Evolutionary conservation across 1,140 invertebrate genomes (phyloP).

Genomic region (Plutomurus gul): DNA sequence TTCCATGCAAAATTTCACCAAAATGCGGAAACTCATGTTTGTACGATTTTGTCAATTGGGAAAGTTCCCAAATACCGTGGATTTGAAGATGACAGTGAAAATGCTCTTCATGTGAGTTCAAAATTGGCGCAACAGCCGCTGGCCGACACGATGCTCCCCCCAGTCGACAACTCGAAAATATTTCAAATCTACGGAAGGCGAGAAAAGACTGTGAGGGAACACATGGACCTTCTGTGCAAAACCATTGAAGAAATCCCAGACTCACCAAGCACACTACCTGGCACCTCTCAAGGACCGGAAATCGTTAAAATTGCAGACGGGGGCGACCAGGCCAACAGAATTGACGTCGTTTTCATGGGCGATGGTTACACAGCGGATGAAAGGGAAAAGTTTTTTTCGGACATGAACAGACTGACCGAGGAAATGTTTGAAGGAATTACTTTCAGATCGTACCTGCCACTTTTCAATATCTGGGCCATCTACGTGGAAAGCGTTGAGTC

Average conservation of each 20-base stretch:
- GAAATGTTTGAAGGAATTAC: not conserved
- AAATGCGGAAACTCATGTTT: not conserved
- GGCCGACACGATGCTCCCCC: not conserved
- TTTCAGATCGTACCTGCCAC: too few relatives aligned
- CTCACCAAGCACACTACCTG: not conserved
- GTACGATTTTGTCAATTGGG: not conserved
- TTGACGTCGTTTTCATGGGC: constrained; percentile 53
- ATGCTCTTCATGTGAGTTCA: not conserved
- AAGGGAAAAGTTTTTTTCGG: constrained; percentile 30
- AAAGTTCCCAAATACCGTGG: constrained; percentile 6
- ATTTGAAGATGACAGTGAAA: not conserved
- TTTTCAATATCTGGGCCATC: too few relatives aligned
- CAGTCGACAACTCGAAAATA: constrained; percentile 5
- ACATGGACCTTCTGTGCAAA: constrained; percentile 37
- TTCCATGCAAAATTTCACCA: constrained; percentile 12
- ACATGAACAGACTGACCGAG: not conserved
- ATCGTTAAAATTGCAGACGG: constrained; percentile 42
- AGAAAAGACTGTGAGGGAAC: not conserved
- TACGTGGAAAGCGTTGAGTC: too few relatives aligned
- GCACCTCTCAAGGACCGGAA: constrained; percentile 8
- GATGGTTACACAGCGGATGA: constrained; percentile 29
- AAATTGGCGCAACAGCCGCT: not conserved
- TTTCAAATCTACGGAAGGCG: constrained; percentile 40
- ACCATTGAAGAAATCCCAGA: not conserved
- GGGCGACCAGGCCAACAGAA: constrained; percentile 43